Percentiles rank a stretch among this genome's conserved stretches.
Evolutionary conservation across 1,140 invertebrate species (phyloP).

Genomic region (Stenopsyche tienmushanensis): DNA sequence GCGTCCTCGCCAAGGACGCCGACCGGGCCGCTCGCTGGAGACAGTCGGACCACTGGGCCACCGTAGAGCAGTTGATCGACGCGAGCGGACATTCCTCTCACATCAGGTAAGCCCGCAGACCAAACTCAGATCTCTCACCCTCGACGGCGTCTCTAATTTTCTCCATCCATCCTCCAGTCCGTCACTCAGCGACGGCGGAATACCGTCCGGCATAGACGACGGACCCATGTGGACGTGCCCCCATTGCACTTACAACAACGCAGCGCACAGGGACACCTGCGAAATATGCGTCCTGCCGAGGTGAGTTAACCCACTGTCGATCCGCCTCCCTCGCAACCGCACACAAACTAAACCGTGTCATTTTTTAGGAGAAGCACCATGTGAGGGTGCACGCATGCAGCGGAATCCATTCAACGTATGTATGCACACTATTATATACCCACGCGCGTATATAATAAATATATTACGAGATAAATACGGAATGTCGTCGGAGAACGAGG

Average conservation of each 20-base stretch:
- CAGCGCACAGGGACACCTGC: constrained; percentile 68
- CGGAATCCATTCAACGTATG: too few relatives aligned
- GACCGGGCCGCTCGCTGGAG: constrained; percentile 75
- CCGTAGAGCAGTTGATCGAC: constrained; percentile 82
- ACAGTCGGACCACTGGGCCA: constrained; percentile 80
- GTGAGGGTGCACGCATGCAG: too few relatives aligned
- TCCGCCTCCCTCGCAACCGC: too few relatives aligned
- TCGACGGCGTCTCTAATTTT: background rate
- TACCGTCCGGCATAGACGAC: constrained; percentile 43
- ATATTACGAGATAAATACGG: too few relatives aligned
- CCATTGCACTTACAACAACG: constrained; percentile 92
- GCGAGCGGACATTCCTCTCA: constrained; percentile 52
- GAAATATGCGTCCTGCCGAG: constrained; percentile 92
- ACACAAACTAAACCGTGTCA: too few relatives aligned
- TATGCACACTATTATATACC: too few relatives aligned
- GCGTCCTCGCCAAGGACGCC: constrained; percentile 70
- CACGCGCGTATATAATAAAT: too few relatives aligned
- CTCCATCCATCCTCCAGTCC: constrained; percentile 6
- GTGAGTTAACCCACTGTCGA: too few relatives aligned
- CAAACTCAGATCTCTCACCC: too few relatives aligned
- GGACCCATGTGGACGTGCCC: constrained; percentile 81
- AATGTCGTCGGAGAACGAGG: too few relatives aligned
- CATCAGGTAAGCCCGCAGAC: constrained; percentile 28
- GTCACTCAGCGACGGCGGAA: background rate
- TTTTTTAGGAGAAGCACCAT: too few relatives aligned